A percentile compares a stretch with the other conserved stretches of the same genome.
Conservation (phyloP, 2,888 invertebrate species). For the Romanomermis culicivorax region DNA sequence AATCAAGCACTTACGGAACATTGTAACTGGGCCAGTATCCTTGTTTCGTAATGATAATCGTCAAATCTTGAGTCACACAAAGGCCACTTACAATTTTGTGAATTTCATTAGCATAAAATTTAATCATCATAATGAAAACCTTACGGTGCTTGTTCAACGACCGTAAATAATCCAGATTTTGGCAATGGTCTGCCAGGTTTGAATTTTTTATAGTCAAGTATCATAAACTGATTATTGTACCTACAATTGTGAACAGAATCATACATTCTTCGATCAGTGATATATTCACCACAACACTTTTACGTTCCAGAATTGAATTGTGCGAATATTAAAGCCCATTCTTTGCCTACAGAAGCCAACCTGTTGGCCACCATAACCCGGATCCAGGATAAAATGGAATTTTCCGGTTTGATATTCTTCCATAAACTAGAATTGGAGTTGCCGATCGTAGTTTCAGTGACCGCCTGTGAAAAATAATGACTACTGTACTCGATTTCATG, state of each 20-base stretch:
- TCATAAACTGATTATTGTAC: conserved; percentile 67
- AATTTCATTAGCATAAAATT: too few relatives aligned
- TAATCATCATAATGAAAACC: too few relatives aligned
- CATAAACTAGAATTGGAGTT: conserved; percentile 36
- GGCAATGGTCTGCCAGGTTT: conserved; percentile 30
- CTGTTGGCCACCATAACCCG: conserved; percentile 62
- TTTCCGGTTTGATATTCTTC: conserved; percentile 33
- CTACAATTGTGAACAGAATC: too few relatives aligned
- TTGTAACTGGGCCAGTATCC: conserved; percentile 55
- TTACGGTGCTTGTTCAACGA: conserved; percentile 50
- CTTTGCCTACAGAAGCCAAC: conserved; percentile 45
- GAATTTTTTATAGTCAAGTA: conserved; percentile 50
- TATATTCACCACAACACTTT: conserved; percentile 31
- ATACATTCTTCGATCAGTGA: too few relatives aligned
- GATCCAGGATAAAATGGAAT: conserved; percentile 38
- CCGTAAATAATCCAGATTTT: conserved; percentile 39
- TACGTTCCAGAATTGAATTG: conserved; percentile 51
- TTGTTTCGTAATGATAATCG: conserved; percentile 40
- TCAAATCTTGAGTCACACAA: conserved; percentile 42
- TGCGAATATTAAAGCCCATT: conserved; percentile 50
- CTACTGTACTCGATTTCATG: too few relatives aligned
- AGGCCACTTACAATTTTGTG: too few relatives aligned
- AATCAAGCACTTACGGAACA: conserved; percentile 37
- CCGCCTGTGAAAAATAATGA: conserved; percentile 30
- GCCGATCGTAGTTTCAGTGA: conserved; percentile 54